phyloP scores from a whole-genome alignment of 2,888 invertebrate genomes.

The Plagiodera versicolora region DNA sequence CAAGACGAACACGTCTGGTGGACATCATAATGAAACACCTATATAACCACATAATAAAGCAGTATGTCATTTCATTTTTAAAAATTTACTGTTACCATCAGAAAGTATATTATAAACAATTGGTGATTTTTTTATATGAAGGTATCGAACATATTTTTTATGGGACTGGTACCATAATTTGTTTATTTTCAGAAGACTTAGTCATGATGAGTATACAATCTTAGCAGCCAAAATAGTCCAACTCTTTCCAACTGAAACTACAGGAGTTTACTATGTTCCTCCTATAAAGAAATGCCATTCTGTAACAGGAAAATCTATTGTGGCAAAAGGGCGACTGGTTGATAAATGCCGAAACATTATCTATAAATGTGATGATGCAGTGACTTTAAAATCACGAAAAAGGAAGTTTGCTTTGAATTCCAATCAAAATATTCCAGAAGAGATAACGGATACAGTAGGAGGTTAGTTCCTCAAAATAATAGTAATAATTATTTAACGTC shows the following conservation, averaged over 20 bases:
- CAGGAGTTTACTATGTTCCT: background rate
- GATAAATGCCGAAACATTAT: constrained; percentile 10
- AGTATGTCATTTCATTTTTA: background rate
- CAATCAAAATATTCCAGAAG: background rate
- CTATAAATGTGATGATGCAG: constrained; percentile 5
- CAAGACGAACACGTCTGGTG: constrained; percentile 5
- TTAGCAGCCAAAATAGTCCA: constrained; percentile 4
- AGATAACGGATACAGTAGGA: background rate
- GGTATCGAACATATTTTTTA: background rate
- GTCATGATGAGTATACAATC: constrained; percentile 6
- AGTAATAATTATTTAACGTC: background rate
- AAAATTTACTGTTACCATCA: background rate
- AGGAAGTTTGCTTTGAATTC: background rate
- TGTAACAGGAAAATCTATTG: constrained; percentile 5
- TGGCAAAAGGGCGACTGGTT: constrained; percentile 7
- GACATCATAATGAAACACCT: constrained; percentile 8
- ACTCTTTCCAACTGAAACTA: constrained; percentile 8
- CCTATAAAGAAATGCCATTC: background rate
- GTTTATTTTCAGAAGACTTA: constrained; percentile 6
- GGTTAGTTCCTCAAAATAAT: constrained; percentile 3
- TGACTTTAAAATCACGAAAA: constrained; percentile 3
- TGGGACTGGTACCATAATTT: background rate
- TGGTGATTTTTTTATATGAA: background rate
- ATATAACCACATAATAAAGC: constrained; percentile 7
- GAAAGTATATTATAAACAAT: background rate